A percentile compares a stretch with the other conserved stretches of the same genome.
These are phyloP conservation scores for Drosophila ochracea DNA, from an alignment of 2,888 invertebrate genomes.

Conservation along the genomic window DNA sequence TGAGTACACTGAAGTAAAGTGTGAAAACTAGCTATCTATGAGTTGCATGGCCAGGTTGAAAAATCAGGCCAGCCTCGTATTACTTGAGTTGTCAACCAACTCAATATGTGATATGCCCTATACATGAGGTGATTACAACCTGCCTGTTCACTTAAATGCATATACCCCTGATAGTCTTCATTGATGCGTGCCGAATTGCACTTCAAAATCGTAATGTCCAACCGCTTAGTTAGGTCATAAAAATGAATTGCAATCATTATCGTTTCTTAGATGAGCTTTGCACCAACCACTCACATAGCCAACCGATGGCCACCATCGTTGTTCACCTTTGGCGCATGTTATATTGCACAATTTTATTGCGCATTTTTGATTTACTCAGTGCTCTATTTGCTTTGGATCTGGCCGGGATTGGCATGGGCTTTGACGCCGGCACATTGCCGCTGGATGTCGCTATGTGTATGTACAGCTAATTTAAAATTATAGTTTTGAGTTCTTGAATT, in stretches of 20 bases:
- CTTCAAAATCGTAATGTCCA: constrained; percentile 62
- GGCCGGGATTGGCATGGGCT: constrained; percentile 22
- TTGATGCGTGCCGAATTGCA: constrained; percentile 72
- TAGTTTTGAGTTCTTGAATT: constrained; percentile 57
- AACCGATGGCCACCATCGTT: not conserved
- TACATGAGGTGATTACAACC: not conserved
- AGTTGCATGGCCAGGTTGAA: not conserved
- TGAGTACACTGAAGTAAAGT: constrained; percentile 5
- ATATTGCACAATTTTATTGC: constrained; percentile 70
- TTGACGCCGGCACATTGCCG: constrained; percentile 23
- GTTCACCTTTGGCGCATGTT: constrained; percentile 51
- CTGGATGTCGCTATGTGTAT: not conserved
- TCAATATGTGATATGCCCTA: constrained; percentile 7
- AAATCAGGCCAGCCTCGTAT: not conserved
- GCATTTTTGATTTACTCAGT: constrained; percentile 71
- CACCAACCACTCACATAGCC: constrained; percentile 5
- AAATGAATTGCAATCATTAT: constrained; percentile 82
- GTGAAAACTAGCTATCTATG: constrained; percentile 1
- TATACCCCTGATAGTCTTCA: constrained; percentile 26
- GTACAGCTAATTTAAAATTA: constrained; percentile 73
- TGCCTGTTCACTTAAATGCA: constrained; percentile 36
- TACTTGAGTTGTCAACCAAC: not conserved
- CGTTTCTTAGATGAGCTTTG: constrained; percentile 75
- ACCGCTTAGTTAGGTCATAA: constrained; percentile 67
- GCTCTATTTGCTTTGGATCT: constrained; percentile 38